Evolutionary conservation across 1,140 invertebrate species (phyloP), one percentile per base, ranked within the genome.

Genomic region (Drosophila trapezifrons): DNA sequence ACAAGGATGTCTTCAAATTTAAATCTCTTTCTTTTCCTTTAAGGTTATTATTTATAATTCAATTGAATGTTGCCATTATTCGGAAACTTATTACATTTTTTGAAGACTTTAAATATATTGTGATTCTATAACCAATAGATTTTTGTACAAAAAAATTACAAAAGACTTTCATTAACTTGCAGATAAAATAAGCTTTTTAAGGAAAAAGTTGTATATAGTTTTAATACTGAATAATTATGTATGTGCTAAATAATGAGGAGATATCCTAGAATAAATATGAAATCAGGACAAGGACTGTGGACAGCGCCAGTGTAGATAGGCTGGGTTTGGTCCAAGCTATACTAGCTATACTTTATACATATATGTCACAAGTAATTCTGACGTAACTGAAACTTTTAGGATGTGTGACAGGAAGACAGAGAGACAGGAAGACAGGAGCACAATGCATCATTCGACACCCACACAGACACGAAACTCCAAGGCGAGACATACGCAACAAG

Each of bases 391-490:
- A 56, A 63, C 47, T 63, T 63, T 42, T 55, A 55, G 63, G 56
- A 60, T 66, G 43, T 35, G 63, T 66, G 56, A 60, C 56, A 62
- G 56, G 22, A 62, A 38, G 63, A 29, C 42, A 45, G 20, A 60
- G 29, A 56, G 35, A 37, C 51, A 54, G 42, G 13, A 62, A 38
- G 63, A 29, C 42, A 45, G 29, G 37, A 60, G 38, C 27, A 55
- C 49, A 63, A 63, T 63, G 59, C 59, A 62, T 55, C 51, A 62
- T 62, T 63, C 47, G 59, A 64, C 22, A 29, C 49, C 54, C 37
- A 51, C 9, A 15, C 25, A 45, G 7, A 25, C n/a, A 51, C 27
- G 38, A 18, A 40, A 27, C 59, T 38, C 13, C 12, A 38, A 66
- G 29, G 51, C 52, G 38, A 40, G 38, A n/a, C 15, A 40, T 40